Evolutionary conservation across 1,140 invertebrate genomes (phyloP).

Genomic region (Aplysia californica): DNA sequence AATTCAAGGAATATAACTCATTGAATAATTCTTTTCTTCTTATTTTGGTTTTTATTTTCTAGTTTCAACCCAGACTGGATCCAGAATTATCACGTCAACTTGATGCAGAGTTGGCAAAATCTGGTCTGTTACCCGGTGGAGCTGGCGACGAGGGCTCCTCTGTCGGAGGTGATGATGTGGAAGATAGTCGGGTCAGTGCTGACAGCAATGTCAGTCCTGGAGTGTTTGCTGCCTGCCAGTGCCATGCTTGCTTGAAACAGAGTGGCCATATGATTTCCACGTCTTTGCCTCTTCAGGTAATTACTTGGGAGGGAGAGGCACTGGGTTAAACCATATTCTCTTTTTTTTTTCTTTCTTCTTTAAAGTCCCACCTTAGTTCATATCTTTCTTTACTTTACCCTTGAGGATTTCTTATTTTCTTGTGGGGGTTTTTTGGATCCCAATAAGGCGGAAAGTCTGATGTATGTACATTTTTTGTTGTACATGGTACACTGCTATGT

Average conservation of each 20-base stretch:
- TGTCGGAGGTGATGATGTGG: not conserved
- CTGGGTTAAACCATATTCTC: too few relatives aligned
- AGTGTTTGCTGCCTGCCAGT: conserved; percentile 53
- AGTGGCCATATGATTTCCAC: conserved; percentile 58
- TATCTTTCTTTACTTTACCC: too few relatives aligned
- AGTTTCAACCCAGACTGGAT: conserved; percentile 17
- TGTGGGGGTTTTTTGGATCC: too few relatives aligned
- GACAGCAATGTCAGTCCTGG: not conserved
- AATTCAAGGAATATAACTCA: not conserved
- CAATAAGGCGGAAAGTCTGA: too few relatives aligned
- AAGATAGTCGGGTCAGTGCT: not conserved
- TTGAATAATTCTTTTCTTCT: too few relatives aligned
- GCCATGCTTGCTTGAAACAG: conserved; percentile 64
- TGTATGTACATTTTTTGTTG: too few relatives aligned
- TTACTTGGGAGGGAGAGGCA: not conserved
- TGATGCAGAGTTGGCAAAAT: conserved; percentile 12
- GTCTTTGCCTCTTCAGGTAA: conserved; percentile 52
- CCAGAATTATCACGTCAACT: not conserved
- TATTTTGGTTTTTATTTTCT: not conserved
- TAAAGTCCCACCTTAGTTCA: too few relatives aligned
- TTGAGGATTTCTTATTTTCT: too few relatives aligned
- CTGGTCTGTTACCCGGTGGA: not conserved
- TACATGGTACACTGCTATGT: too few relatives aligned
- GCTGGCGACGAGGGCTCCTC: not conserved
- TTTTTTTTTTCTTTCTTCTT: too few relatives aligned